Evolutionary conservation across 1,140 invertebrate genomes (phyloP).

Genomic region (Venustaconcha ellipsiformis): DNA sequence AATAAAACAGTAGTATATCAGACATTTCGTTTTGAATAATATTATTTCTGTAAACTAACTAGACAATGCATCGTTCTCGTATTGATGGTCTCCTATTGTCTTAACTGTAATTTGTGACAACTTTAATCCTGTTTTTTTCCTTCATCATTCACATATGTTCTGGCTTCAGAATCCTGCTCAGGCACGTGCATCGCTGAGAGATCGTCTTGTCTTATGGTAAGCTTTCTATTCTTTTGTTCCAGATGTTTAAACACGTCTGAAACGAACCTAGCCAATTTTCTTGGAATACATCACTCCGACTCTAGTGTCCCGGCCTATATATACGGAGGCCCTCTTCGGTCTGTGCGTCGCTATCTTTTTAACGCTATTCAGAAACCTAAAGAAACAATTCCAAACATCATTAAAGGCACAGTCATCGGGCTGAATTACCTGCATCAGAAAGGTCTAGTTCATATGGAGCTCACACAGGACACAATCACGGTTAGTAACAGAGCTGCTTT

Average conservation of each 20-base stretch:
- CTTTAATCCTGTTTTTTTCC: no score
- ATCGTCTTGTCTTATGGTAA: neutral
- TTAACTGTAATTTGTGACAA: no score
- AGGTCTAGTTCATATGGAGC: slow-evolving; percentile 29
- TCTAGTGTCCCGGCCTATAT: slow-evolving; percentile 34
- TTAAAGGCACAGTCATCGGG: slow-evolving; percentile 28
- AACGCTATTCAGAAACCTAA: slow-evolving; percentile 22
- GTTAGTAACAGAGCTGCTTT: neutral
- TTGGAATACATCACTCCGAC: slow-evolving; percentile 44
- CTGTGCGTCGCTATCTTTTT: slow-evolving; percentile 27
- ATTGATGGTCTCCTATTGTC: no score
- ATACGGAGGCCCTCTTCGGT: slow-evolving; percentile 38
- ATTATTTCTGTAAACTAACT: no score
- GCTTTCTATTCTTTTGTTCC: neutral
- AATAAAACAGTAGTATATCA: no score
- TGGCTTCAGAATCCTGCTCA: no score
- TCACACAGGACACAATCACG: slow-evolving; percentile 17
- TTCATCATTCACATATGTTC: no score
- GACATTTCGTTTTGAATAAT: no score
- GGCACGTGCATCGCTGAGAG: no score
- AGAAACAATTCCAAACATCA: slow-evolving; percentile 26
- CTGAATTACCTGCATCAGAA: slow-evolving; percentile 43
- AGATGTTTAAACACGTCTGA: slow-evolving; percentile 33
- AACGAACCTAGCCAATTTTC: slow-evolving; percentile 31
- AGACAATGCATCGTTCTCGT: no score